A percentile compares a stretch with the other conserved stretches of the same genome.
These are phyloP conservation scores for Cheilosia grossa DNA, from an alignment of 2,888 invertebrate genomes.

Conservation along the genomic window DNA sequence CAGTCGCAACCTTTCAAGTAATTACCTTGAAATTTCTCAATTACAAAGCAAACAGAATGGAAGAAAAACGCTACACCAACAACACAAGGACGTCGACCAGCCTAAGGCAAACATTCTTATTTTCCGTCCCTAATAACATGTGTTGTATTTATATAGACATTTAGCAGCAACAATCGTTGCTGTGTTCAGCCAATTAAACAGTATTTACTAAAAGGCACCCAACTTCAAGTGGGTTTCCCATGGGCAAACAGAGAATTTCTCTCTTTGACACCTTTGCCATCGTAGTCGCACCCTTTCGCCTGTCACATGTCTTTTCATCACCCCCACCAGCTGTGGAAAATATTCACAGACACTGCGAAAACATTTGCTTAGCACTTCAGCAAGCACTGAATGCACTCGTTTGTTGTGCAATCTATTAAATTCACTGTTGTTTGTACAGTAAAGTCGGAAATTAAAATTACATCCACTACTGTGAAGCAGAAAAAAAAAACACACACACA, in stretches of 20 bases:
- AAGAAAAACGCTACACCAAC: conserved; percentile 4
- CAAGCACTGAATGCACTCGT: conserved; percentile 46
- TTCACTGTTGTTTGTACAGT: conserved; percentile 48
- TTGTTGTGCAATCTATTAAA: conserved; percentile 63
- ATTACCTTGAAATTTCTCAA: conserved; percentile 75
- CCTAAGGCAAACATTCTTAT: conserved; percentile 23
- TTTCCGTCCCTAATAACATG: conserved; percentile 32
- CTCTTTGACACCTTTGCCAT: conserved; percentile 61
- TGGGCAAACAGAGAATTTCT: conserved; percentile 30
- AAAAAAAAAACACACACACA: conserved; percentile 2
- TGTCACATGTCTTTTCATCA: conserved; percentile 39
- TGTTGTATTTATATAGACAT: conserved; percentile 17
- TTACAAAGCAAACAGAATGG: conserved; percentile 58
- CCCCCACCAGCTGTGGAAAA: conserved; percentile 6
- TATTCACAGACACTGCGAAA: conserved; percentile 64
- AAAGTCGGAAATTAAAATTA: conserved; percentile 62
- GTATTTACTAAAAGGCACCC: conserved; percentile 67
- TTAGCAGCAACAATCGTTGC: conserved; percentile 49
- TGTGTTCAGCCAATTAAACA: conserved; percentile 72
- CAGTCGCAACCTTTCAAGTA: conserved; percentile 63
- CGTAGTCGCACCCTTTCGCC: conserved; percentile 2
- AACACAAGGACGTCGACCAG: conserved; percentile 9
- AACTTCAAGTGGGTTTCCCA: conserved; percentile 54
- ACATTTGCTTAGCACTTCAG: conserved; percentile 68
- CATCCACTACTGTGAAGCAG: conserved; percentile 26